A percentile compares a stretch with the other conserved stretches of the same genome.
Conservation (phyloP, 2,888 invertebrate species). For the Sussaba pulchella region DNA sequence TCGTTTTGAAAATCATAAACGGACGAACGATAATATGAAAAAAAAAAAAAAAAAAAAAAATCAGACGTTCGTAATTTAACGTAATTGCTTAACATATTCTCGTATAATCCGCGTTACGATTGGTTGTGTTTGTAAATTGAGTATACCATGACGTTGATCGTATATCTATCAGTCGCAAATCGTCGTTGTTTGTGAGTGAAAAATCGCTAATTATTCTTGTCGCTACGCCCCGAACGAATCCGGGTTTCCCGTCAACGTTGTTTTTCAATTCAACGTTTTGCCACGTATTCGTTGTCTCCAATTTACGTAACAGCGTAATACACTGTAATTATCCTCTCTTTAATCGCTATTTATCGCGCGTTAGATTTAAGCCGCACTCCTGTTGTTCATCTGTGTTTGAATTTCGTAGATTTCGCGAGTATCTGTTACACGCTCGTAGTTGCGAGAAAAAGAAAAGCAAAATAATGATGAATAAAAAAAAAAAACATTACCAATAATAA, state of each 20-base stretch:
- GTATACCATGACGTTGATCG: conserved; percentile 19
- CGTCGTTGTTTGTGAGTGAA: conserved; percentile 36
- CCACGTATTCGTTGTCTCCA: conserved; percentile 5
- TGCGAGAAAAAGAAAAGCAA: conserved; percentile 5
- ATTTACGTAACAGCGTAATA: conserved; percentile 3
- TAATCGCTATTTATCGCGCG: conserved; percentile 4
- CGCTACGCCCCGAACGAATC: background rate
- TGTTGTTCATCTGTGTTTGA: conserved; percentile 34
- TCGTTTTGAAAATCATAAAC: conserved; percentile 27
- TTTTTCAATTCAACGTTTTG: conserved; percentile 9
- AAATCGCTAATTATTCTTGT: conserved; percentile 20
- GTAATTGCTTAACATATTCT: conserved; percentile 54
- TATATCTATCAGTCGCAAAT: conserved; percentile 17
- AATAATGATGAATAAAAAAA: background rate
- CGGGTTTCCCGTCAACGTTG: background rate
- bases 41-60: no score
- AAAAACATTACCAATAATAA: conserved; percentile 9
- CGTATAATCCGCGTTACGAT: conserved; percentile 38
- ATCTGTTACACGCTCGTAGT: conserved; percentile 20
- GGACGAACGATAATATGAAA: no score
- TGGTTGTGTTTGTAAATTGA: conserved; percentile 42
- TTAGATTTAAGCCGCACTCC: conserved; percentile 49
- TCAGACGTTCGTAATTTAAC: conserved; percentile 30
- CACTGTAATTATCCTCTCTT: background rate
- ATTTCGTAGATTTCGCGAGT: conserved; percentile 47